Evolutionary conservation across 2,888 invertebrate species (phyloP).

Genomic region (Chironomus riparius): DNA sequence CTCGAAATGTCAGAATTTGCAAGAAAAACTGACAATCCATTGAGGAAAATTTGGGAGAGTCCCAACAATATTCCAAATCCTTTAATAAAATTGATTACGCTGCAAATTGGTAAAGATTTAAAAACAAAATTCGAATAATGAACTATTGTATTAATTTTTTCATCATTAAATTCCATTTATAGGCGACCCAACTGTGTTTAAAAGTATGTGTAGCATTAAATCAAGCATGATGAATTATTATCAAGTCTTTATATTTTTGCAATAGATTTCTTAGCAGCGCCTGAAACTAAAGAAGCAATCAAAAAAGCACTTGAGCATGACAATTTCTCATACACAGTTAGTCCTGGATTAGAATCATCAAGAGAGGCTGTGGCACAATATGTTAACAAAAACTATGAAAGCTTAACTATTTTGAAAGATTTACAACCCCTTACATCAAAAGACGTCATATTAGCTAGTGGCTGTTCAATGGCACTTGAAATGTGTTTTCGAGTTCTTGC

Average conservation of each 20-base stretch:
- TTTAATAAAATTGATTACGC: neutral
- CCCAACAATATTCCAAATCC: neutral
- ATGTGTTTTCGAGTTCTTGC: slow-evolving; percentile 83
- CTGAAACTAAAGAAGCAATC: slow-evolving; percentile 56
- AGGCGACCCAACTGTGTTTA: slow-evolving; percentile 21
- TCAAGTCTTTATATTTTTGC: neutral
- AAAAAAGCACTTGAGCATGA: slow-evolving; percentile 59
- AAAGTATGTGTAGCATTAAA: neutral
- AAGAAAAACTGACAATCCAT: slow-evolving; percentile 5
- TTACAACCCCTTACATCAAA: slow-evolving; percentile 37
- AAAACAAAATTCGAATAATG: too few relatives aligned
- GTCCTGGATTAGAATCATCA: slow-evolving; percentile 67
- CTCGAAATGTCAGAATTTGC: slow-evolving; percentile 16
- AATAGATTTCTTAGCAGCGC: neutral
- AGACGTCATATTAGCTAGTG: slow-evolving; percentile 89
- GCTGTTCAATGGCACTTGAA: slow-evolving; percentile 93
- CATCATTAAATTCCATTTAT: neutral
- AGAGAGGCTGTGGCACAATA: slow-evolving; percentile 81
- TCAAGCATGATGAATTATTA: neutral
- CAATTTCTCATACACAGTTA: slow-evolving; percentile 77
- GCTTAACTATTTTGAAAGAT: too few relatives aligned
- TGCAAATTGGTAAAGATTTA: slow-evolving; percentile 25
- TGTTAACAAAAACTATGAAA: slow-evolving; percentile 44
- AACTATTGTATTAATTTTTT: too few relatives aligned
- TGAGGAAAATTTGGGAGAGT: slow-evolving; percentile 23